phyloP scores from a whole-genome alignment of 2,797 vertebrate species.

The Jordanella pulchra region DNA sequence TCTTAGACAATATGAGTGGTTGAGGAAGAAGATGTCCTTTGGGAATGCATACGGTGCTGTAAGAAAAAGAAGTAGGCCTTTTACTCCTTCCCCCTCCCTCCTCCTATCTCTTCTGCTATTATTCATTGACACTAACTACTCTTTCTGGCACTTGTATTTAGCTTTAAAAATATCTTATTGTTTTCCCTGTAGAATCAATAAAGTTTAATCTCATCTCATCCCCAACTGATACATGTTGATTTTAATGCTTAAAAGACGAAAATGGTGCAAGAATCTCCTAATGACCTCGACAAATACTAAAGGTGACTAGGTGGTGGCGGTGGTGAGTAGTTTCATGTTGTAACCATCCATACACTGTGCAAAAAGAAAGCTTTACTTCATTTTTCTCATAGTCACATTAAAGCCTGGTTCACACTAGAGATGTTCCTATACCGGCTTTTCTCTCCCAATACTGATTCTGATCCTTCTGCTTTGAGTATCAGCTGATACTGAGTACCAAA shows the following conservation, averaged over 20 bases:
- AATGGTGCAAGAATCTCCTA: constrained; percentile 6
- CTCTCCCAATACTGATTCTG: no score
- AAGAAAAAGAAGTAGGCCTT: constrained; percentile 63
- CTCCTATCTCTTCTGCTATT: background rate
- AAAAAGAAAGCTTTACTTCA: background rate
- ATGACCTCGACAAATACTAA: background rate
- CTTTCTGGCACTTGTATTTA: constrained; percentile 21
- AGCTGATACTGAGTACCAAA: no score
- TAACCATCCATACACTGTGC: background rate
- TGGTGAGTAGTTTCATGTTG: background rate
- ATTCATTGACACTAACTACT: background rate
- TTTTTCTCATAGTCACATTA: background rate
- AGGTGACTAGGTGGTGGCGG: no score
- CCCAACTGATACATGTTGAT: constrained; percentile 8
- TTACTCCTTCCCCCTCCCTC: constrained; percentile 1
- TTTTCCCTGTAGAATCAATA: constrained; percentile 30
- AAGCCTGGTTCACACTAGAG: no score
- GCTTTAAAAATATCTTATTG: constrained; percentile 30
- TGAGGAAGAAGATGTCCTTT: constrained; percentile 67
- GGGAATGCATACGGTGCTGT: constrained; percentile 71
- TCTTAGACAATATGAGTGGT: constrained; percentile 53
- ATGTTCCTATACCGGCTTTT: no score
- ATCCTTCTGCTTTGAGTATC: no score
- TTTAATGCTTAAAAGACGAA: constrained; percentile 9
- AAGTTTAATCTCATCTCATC: constrained; percentile 33